Percentiles rank a stretch among this genome's conserved stretches.
phyloP scores from a whole-genome alignment of 35 echinoderm and acorn worm genomes.

The Ptychodera flava region DNA sequence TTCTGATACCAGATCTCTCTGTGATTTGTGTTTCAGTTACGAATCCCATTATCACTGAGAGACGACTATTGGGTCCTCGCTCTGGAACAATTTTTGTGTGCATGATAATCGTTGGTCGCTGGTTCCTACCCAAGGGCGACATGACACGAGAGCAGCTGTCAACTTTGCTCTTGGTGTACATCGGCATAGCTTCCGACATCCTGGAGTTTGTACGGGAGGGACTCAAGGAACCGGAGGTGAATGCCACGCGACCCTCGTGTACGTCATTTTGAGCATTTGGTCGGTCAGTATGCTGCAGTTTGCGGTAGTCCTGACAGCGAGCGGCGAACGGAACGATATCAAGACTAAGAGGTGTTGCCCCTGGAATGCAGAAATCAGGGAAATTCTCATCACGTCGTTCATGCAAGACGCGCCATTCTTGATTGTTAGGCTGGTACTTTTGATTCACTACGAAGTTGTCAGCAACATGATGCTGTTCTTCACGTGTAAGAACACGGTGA shows the following conservation, averaged over 20 bases:
- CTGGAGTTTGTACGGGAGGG: slow-evolving; percentile 87
- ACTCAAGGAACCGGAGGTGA: slow-evolving; percentile 61
- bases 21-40: not conserved
- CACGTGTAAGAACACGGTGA: slow-evolving; percentile 76
- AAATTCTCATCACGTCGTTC: slow-evolving; percentile 59
- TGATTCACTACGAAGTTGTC: slow-evolving; percentile 41
- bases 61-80: not conserved
- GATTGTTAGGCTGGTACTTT: slow-evolving; percentile 58
- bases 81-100: not conserved
- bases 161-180: slow-evolving; percentile 87
- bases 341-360: not conserved
- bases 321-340: not conserved
- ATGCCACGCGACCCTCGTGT: slow-evolving; percentile 58
- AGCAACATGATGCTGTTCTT: slow-evolving; percentile 83
- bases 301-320: slow-evolving; percentile 47
- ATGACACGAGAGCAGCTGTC: slow-evolving; percentile 90
- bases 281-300: slow-evolving; percentile 83
- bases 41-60: not conserved
- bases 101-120: slow-evolving; percentile 38
- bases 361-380: slow-evolving; percentile 81
- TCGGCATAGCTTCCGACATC: slow-evolving; percentile 97
- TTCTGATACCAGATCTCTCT: not conserved
- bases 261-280: slow-evolving; percentile 65
- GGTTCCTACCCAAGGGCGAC: slow-evolving; percentile 83
- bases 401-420: slow-evolving; percentile 85